Evolutionary conservation across 2,888 invertebrate genomes (phyloP).

Genomic region (Ornithoptera priamus): DNA sequence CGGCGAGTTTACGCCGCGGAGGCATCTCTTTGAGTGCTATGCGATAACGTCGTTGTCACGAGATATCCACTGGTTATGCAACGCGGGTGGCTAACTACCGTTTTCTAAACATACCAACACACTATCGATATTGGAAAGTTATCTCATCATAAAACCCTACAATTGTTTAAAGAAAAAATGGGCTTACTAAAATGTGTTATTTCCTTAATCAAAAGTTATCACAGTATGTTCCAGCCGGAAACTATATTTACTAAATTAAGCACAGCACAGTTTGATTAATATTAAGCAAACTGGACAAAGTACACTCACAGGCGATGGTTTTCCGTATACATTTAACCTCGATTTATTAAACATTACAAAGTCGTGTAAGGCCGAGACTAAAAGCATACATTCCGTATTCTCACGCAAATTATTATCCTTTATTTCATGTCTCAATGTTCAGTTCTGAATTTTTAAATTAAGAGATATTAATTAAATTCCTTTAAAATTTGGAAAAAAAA

Average conservation of each 20-base stretch:
- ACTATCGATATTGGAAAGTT: neutral
- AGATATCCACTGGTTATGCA: constrained; percentile 67
- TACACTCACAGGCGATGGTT: constrained; percentile 23
- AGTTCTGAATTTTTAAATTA: neutral
- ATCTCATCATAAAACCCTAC: neutral
- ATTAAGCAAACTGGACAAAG: constrained; percentile 29
- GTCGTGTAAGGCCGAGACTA: constrained; percentile 25
- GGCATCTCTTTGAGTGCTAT: constrained; percentile 69
- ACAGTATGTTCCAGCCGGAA: neutral
- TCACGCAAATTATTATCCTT: neutral
- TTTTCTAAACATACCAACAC: constrained; percentile 41
- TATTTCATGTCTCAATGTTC: neutral
- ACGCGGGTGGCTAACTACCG: constrained; percentile 46
- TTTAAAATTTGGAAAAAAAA: neutral
- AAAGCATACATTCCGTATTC: constrained; percentile 6
- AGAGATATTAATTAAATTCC: neutral
- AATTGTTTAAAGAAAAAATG: neutral
- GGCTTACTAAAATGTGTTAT: no score
- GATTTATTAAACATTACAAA: constrained; percentile 35
- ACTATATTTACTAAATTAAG: neutral
- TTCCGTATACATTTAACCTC: constrained; percentile 43
- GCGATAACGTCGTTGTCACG: constrained; percentile 71
- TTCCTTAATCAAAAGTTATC: no score
- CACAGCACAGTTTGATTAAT: neutral
- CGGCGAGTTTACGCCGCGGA: constrained; percentile 55